Evolutionary conservation across 2,113 vertebrate genomes (phyloP).

Genomic region (Pyxicephalus adspersus): DNA sequence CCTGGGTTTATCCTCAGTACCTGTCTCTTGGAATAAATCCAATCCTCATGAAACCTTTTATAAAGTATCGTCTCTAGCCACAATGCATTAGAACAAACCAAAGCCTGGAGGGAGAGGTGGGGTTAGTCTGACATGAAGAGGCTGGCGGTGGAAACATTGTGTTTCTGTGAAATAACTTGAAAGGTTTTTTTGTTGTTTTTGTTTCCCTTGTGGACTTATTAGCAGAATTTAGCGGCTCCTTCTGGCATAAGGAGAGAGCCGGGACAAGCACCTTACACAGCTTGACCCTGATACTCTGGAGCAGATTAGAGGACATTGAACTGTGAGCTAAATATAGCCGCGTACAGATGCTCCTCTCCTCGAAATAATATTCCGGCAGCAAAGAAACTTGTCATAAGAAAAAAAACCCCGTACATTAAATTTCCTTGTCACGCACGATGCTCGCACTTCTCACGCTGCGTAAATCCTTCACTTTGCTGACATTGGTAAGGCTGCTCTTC

Average conservation of each 20-base stretch:
- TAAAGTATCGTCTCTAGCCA: too few relatives aligned
- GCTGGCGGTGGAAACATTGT: too few relatives aligned
- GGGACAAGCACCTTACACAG: conserved; percentile 66
- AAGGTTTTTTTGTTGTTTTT: not conserved
- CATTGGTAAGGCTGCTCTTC: not conserved
- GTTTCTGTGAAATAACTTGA: too few relatives aligned
- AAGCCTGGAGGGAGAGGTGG: too few relatives aligned
- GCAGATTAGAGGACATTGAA: conserved; percentile 61
- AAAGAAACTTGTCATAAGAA: conserved; percentile 21
- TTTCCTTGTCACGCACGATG: not conserved
- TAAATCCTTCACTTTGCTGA: not conserved
- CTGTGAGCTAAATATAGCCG: conserved; percentile 72
- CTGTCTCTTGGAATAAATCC: too few relatives aligned
- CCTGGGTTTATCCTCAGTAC: too few relatives aligned
- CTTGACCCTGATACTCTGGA: conserved; percentile 59
- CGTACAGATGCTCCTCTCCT: conserved; percentile 59
- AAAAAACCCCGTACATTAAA: not conserved
- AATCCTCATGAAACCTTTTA: too few relatives aligned
- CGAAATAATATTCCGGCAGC: conserved; percentile 64
- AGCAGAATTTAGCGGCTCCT: not conserved
- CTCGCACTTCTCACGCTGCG: not conserved
- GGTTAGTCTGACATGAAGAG: too few relatives aligned
- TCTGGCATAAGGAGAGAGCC: conserved; percentile 31
- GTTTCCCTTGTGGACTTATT: not conserved
- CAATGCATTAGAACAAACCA: too few relatives aligned